phyloP scores from a whole-genome alignment of 2,888 invertebrate species.

The Mellilla xanthometata region DNA sequence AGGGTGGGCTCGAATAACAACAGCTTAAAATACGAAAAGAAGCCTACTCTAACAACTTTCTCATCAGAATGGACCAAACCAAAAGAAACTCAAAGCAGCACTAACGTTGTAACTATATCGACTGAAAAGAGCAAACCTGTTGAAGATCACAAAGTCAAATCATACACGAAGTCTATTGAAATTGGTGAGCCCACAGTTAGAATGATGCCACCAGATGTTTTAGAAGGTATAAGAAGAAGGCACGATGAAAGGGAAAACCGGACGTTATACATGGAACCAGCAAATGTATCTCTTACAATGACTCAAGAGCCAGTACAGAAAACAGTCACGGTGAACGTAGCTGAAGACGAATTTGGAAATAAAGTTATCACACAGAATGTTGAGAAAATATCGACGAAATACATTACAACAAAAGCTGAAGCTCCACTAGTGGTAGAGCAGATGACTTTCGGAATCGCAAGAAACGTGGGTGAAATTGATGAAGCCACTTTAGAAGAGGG shows the following conservation, averaged over 20 bases:
- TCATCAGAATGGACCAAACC: slow-evolving; percentile 62
- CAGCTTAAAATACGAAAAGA: slow-evolving; percentile 63
- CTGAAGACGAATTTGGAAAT: slow-evolving; percentile 76
- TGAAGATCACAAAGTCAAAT: slow-evolving; percentile 56
- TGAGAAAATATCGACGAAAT: slow-evolving; percentile 69
- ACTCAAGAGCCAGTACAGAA: slow-evolving; percentile 76
- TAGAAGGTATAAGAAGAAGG: slow-evolving; percentile 66
- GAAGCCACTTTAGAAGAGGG: slow-evolving; percentile 70
- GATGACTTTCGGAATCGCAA: slow-evolving; percentile 71
- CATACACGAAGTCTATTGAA: slow-evolving; percentile 77
- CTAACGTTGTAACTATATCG: slow-evolving; percentile 73
- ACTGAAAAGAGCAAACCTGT: slow-evolving; percentile 60
- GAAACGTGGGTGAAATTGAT: slow-evolving; percentile 60
- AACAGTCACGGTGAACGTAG: slow-evolving; percentile 74
- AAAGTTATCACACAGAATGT: slow-evolving; percentile 77
- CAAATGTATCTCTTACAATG: slow-evolving; percentile 70
- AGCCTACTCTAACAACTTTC: slow-evolving; percentile 50
- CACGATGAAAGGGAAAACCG: slow-evolving; percentile 62
- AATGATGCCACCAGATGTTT: slow-evolving; percentile 70
- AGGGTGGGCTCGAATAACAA: slow-evolving; percentile 74
- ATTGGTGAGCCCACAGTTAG: slow-evolving; percentile 67
- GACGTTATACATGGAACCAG: slow-evolving; percentile 74
- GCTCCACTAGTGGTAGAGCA: slow-evolving; percentile 77
- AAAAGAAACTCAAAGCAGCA: slow-evolving; percentile 49
- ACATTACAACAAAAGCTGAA: slow-evolving; percentile 64